phyloP scores from a whole-genome alignment of 2,888 invertebrate genomes.

The Buathra laborator region DNA sequence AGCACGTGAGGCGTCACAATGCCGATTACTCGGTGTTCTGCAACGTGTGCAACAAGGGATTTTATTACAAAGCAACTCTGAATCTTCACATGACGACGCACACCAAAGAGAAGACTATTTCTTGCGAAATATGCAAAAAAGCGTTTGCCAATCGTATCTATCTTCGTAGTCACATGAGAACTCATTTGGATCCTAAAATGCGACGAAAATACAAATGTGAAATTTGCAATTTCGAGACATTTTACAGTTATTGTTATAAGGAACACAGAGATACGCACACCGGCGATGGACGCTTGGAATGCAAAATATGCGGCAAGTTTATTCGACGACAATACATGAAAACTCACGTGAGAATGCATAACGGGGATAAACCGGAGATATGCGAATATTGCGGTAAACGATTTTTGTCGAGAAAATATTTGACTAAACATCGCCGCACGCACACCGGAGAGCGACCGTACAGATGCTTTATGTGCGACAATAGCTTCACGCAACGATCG shows the following conservation, averaged over 20 bases:
- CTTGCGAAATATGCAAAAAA: slow-evolving; percentile 82
- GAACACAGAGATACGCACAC: slow-evolving; percentile 84
- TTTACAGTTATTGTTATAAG: slow-evolving; percentile 84
- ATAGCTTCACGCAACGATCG: slow-evolving; percentile 81
- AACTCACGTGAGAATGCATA: slow-evolving; percentile 78
- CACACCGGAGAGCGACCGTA: slow-evolving; percentile 80
- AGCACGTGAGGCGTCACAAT: slow-evolving; percentile 87
- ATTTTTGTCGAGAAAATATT: slow-evolving; percentile 76
- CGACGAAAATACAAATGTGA: slow-evolving; percentile 87
- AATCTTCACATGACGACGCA: slow-evolving; percentile 82
- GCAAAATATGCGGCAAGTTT: slow-evolving; percentile 83
- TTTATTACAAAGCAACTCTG: slow-evolving; percentile 79
- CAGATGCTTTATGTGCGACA: slow-evolving; percentile 81
- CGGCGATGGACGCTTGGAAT: slow-evolving; percentile 81
- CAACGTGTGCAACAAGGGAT: slow-evolving; percentile 82
- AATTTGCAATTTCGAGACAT: slow-evolving; percentile 84
- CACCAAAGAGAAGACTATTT: slow-evolving; percentile 72
- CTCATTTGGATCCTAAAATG: slow-evolving; percentile 78
- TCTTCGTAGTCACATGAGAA: slow-evolving; percentile 85
- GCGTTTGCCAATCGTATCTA: slow-evolving; percentile 86
- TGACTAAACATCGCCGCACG: slow-evolving; percentile 76
- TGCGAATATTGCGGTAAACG: slow-evolving; percentile 80
- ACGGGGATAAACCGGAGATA: slow-evolving; percentile 79
- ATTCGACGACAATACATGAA: slow-evolving; percentile 80
- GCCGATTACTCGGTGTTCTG: slow-evolving; percentile 85